Conservation (phyloP, 1,140 invertebrate species). For the Achroia grisella region DNA sequence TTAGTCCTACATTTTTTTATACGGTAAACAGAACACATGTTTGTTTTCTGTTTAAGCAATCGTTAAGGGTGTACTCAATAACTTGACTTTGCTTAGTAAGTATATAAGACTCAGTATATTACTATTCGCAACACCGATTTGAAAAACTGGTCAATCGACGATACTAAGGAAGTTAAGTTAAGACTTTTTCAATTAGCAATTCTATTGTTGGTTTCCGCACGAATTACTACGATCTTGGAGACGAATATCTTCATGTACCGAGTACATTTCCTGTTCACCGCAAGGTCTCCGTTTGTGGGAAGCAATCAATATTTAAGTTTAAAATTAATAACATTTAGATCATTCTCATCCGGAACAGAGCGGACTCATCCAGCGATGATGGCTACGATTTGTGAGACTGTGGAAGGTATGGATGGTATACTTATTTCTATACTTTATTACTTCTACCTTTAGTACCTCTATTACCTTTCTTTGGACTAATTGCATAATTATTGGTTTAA, state of each 20-base stretch:
- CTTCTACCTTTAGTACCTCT: too few species aligned
- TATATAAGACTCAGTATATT: too few species aligned
- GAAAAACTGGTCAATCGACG: too few species aligned
- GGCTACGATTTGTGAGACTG: slow-evolving; percentile 30
- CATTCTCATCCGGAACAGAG: slow-evolving; percentile 27
- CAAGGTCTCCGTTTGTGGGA: not conserved
- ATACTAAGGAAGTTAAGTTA: too few species aligned
- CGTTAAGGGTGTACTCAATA: too few species aligned
- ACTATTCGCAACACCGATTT: too few species aligned
- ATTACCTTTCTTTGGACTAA: too few species aligned
- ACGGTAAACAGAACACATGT: too few species aligned
- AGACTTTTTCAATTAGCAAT: not conserved
- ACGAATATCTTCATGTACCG: not conserved
- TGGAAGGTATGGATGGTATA: slow-evolving; percentile 20
- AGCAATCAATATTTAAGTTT: slow-evolving; percentile 37
- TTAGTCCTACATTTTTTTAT: too few species aligned
- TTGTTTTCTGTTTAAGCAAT: too few species aligned
- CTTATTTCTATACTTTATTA: not conserved
- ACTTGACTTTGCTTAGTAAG: too few species aligned
- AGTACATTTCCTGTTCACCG: not conserved
- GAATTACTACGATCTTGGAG: slow-evolving; percentile 10
- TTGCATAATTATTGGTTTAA: too few species aligned
- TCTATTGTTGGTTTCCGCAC: slow-evolving; percentile 26
- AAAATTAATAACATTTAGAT: slow-evolving; percentile 31
- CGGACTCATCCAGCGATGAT: slow-evolving; percentile 14